A percentile compares a stretch with the other conserved stretches of the same genome.
phyloP scores from a whole-genome alignment of 2,888 invertebrate genomes.

The Andrena trimmerana region DNA sequence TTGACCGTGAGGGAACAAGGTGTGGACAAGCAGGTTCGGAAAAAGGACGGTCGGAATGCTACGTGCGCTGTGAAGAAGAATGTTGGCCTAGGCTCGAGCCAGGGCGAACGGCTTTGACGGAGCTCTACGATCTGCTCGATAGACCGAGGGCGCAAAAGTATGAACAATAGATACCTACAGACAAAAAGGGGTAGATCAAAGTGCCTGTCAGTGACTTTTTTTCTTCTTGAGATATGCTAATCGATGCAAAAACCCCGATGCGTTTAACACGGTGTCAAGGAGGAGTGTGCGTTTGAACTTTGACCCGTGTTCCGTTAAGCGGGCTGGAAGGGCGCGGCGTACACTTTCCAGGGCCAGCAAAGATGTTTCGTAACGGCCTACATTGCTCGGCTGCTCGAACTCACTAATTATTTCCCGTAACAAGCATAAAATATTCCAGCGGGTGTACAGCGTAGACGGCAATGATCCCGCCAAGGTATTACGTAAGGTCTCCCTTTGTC shows the following conservation, averaged over 20 bases:
- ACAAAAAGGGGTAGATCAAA: no score
- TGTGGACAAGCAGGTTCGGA: no score
- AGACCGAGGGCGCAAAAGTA: no score
- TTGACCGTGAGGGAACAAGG: no score
- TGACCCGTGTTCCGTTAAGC: neutral
- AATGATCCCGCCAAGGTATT: constrained; percentile 51
- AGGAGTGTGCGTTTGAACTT: neutral
- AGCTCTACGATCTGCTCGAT: no score
- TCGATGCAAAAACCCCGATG: constrained; percentile 29
- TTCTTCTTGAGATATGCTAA: constrained; percentile 15
- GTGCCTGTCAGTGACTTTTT: neutral
- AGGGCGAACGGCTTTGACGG: no score
- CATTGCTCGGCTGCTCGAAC: constrained; percentile 61
- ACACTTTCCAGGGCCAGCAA: constrained; percentile 69
- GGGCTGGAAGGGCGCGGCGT: neutral
- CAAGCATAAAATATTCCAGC: constrained; percentile 76
- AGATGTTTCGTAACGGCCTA: constrained; percentile 72
- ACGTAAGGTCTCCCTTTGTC: constrained; percentile 39
- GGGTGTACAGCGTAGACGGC: constrained; percentile 21
- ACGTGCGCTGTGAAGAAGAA: no score
- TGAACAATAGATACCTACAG: no score
- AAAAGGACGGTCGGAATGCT: no score
- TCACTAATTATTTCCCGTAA: constrained; percentile 82
- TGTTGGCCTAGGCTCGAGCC: no score
- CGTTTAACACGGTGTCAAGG: constrained; percentile 31